A percentile compares a stretch with the other conserved stretches of the same genome.
Conservation (phyloP, 1,140 invertebrate genomes). For the Drosophila aff. region DNA sequence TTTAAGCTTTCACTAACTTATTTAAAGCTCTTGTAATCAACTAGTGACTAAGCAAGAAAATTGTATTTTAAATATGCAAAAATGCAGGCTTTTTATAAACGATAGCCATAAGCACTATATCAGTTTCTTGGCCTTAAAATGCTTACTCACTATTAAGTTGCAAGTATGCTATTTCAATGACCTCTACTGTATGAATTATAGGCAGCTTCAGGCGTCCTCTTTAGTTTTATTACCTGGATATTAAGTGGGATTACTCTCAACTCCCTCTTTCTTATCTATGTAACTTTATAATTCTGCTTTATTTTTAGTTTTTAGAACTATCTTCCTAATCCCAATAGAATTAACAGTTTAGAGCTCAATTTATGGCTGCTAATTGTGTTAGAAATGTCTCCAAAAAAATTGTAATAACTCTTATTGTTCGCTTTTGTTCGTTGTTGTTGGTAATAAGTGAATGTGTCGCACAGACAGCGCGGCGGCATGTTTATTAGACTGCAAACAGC, state of each 20-base stretch:
- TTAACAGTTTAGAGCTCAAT: conserved; percentile 9
- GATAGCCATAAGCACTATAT: conserved; percentile 13
- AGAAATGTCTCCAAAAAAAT: conserved; percentile 15
- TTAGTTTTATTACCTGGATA: conserved; percentile 20
- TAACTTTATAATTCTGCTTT: neutral
- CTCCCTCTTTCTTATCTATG: neutral
- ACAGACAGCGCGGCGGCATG: conserved; percentile 68
- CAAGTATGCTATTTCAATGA: neutral
- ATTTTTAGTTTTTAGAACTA: neutral
- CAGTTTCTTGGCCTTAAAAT: neutral
- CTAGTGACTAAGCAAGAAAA: neutral
- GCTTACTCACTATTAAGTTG: conserved; percentile 8
- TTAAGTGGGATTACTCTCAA: conserved; percentile 14
- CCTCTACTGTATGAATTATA: conserved; percentile 12
- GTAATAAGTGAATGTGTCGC: conserved; percentile 47
- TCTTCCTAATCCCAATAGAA: neutral
- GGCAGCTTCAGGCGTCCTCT: neutral
- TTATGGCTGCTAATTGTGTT: conserved; percentile 29
- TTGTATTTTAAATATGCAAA: conserved; percentile 1
- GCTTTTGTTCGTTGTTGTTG: conserved; percentile 11
- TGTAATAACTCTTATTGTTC: conserved; percentile 41
- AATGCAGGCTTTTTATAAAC: neutral
- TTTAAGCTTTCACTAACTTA: neutral
- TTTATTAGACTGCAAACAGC: conserved; percentile 62
- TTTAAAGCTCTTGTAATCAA: neutral